Evolutionary conservation across 2,113 vertebrate species (phyloP).

Genomic region (Murina feae): DNA sequence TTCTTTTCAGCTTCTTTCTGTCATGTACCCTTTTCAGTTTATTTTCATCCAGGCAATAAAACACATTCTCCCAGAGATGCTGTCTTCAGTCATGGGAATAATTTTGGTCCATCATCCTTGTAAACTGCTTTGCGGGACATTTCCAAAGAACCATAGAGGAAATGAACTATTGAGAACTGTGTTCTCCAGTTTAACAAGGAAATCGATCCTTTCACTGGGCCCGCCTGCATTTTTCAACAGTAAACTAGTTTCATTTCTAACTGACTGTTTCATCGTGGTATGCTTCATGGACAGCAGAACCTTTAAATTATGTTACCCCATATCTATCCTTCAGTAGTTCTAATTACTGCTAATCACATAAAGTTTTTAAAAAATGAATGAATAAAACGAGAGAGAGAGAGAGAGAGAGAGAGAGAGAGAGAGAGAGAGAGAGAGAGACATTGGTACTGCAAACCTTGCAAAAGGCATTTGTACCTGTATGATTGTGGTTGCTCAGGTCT

Average conservation of each 20-base stretch:
- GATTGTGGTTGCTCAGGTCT: background rate
- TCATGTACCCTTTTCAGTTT: background rate
- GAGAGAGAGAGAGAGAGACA: no score
- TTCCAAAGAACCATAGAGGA: conserved; percentile 37
- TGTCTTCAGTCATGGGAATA: background rate
- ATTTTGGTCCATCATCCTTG: background rate
- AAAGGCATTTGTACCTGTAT: conserved; percentile 22
- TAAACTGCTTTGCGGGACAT: background rate
- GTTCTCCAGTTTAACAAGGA: background rate
- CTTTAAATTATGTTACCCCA: background rate
- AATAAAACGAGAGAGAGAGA: background rate
- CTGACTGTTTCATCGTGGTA: background rate
- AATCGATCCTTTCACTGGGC: conserved; percentile 42
- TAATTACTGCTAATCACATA: background rate
- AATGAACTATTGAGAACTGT: conserved; percentile 33
- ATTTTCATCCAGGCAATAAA: background rate
- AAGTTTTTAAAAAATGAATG: background rate
- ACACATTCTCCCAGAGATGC: background rate
- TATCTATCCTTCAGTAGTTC: no score
- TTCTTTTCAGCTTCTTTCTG: background rate
- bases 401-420: background rate
- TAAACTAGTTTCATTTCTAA: conserved; percentile 28
- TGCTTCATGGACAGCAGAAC: background rate
- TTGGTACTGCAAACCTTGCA: background rate
- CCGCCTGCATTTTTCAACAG: conserved; percentile 67